These are phyloP conservation scores for Microctonus hyperodae DNA, from an alignment of 2,888 invertebrate genomes.

Conservation along the genomic window DNA sequence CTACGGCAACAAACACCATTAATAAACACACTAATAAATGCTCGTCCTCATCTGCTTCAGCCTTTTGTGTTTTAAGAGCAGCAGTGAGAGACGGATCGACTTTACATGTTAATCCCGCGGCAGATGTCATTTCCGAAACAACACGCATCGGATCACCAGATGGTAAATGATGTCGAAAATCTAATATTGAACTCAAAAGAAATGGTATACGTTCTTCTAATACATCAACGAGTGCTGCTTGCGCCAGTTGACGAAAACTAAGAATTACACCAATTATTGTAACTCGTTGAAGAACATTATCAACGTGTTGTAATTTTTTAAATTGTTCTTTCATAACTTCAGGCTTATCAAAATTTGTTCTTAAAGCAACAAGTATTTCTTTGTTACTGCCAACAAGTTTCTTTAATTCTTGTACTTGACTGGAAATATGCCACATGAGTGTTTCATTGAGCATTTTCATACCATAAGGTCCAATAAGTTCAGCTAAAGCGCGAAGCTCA, in stretches of 20 bases:
- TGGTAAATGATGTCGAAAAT: constrained; percentile 92
- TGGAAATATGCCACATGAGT: constrained; percentile 97
- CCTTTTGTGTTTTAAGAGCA: constrained; percentile 88
- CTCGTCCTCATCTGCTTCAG: constrained; percentile 89
- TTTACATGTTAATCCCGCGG: constrained; percentile 91
- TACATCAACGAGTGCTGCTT: constrained; percentile 92
- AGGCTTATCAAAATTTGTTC: constrained; percentile 98
- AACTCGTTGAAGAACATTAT: constrained; percentile 95
- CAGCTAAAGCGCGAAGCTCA: constrained; percentile 92
- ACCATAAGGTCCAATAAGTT: constrained; percentile 97
- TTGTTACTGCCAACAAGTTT: constrained; percentile 90
- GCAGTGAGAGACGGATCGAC: constrained; percentile 95
- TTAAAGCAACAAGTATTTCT: constrained; percentile 85
- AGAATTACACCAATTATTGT: constrained; percentile 98
- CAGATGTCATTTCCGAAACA: constrained; percentile 97
- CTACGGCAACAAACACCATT: constrained; percentile 99
- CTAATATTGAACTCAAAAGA: constrained; percentile 90
- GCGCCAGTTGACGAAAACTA: constrained; percentile 92
- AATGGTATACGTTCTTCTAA: constrained; percentile 95
- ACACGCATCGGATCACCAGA: constrained; percentile 89
- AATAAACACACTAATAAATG: constrained; percentile 92
- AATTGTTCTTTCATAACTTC: constrained; percentile 98
- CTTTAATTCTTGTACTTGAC: constrained; percentile 96
- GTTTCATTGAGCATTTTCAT: constrained; percentile 97
- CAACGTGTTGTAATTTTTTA: constrained; percentile 87